Evolutionary conservation across 2,797 vertebrate genomes (phyloP).

Genomic region (Cynodonichthys magdalenae): DNA sequence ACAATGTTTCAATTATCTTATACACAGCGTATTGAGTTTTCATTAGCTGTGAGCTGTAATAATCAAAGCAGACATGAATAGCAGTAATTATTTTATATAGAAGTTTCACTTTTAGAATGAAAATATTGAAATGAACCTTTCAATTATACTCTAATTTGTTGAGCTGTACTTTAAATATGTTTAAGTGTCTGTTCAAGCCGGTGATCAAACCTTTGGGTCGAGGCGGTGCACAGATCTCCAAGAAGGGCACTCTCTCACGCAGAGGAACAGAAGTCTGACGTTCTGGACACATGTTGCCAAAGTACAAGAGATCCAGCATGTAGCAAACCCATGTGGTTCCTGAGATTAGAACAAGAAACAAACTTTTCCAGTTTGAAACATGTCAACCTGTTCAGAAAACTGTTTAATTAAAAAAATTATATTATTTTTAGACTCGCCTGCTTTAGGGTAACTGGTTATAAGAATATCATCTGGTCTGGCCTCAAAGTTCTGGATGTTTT

Average conservation of each 20-base stretch:
- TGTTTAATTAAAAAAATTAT: constrained; percentile 4
- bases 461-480: constrained; percentile 58
- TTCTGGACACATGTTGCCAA: constrained; percentile 49
- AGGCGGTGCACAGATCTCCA: constrained; percentile 51
- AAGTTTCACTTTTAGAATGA: too few species aligned
- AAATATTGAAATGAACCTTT: too few species aligned
- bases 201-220: constrained; percentile 44
- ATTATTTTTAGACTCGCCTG: too few species aligned
- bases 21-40: too few species aligned
- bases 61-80: too few species aligned
- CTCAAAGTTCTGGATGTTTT: constrained; percentile 69
- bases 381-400: too few species aligned
- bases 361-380: too few species aligned
- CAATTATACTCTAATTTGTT: too few species aligned
- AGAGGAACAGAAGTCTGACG: constrained; percentile 56
- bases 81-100: too few species aligned
- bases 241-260: constrained; percentile 67
- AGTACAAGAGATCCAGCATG: constrained; percentile 73
- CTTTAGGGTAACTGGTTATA: too few species aligned
- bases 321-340: constrained; percentile 77
- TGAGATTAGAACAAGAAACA: constrained; percentile 23
- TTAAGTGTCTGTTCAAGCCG: background rate
- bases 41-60: too few species aligned
- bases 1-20: too few species aligned
- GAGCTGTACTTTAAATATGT: background rate